Base-by-base conservation (phyloP, 2,888 invertebrate species). In the Phasia obesa region DNA sequence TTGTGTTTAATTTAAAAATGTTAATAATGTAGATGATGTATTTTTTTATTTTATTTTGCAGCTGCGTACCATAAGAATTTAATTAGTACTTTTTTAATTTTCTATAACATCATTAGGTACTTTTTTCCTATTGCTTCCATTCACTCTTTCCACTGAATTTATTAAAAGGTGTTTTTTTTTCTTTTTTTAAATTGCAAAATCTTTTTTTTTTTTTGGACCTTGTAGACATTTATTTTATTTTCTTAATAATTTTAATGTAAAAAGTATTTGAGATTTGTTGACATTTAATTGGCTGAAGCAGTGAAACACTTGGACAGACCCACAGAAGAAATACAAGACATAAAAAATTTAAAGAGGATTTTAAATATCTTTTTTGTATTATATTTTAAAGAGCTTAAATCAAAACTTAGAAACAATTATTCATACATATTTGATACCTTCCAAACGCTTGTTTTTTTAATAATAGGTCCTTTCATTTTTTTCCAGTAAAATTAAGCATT, bases 81-180 rank as follows among this genome's bases (percentile, higher is more conserved):
- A 81, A 81, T 81, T 81, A 81, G 81, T 77, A 71, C 70, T 76
- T 77, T 80, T n/a, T 77, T 53, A 81, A 67, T 73, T 73, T 73
- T 67, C 53, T 60, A 60, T 42, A n/a, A 59, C 38, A 27, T 53
- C 49, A 47, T 78, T 70, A 47, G 23, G 13, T 42, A 73, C 38
- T 51, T 27, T n/a, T 62, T 60, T 60, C 17, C 0, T 2, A 1
- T 27, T 17, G 57, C 27, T 13, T n/a, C 38, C 15, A 17, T 4
- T 15, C n/a, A 13, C 55, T 42, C 47, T 35, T 38, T 47, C 17
- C 51, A 21, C n/a, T 21, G 44, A 31, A 38, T 17, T 11, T 17
- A n/a, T 57, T 73, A 42, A 51, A 65, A 42, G 59, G 35, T 38
- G 53, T 4, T 35, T 3, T 38, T 2, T 57, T 59, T 15, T 0